Percentiles rank a stretch among this genome's conserved stretches.
Conservation (phyloP, 2,888 invertebrate genomes). For the Agonopterix subpropinquella region DNA sequence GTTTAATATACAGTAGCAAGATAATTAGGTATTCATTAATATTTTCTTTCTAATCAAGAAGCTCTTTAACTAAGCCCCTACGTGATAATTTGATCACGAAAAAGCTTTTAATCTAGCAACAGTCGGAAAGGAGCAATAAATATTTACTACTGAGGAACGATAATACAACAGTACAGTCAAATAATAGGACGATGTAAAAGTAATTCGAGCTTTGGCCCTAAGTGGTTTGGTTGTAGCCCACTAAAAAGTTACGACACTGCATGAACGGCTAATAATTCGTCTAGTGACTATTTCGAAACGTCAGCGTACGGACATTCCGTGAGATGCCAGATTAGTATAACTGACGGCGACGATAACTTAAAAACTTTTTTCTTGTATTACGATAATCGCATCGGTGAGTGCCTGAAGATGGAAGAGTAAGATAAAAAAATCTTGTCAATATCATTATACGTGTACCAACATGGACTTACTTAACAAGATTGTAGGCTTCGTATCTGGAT, state of each 20-base stretch:
- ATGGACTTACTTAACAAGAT: conserved; percentile 58
- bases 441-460: conserved; percentile 55
- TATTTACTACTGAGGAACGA: background rate
- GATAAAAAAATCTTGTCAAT: conserved; percentile 65
- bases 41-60: background rate
- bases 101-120: background rate
- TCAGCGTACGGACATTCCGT: conserved; percentile 43
- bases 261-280: conserved; percentile 63
- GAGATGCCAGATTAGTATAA: conserved; percentile 57
- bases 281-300: conserved; percentile 60
- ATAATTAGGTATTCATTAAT: background rate
- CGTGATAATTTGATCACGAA: background rate
- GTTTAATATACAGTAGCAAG: background rate
- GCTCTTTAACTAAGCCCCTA: background rate
- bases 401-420: conserved; percentile 40
- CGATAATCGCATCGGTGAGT: conserved; percentile 46
- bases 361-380: conserved; percentile 54
- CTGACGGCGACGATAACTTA: conserved; percentile 56
- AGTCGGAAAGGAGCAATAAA: background rate
- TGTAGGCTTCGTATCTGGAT: conserved; percentile 48
- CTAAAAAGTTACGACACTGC: conserved; percentile 48
- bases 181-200: conserved; percentile 25
- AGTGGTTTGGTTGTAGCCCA: conserved; percentile 44
- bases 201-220: conserved; percentile 51
- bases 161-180: conserved; percentile 3